These are phyloP conservation scores for Eulemur rufifrons DNA, from an alignment of 2,113 vertebrate genomes.

Conservation along the genomic window DNA sequence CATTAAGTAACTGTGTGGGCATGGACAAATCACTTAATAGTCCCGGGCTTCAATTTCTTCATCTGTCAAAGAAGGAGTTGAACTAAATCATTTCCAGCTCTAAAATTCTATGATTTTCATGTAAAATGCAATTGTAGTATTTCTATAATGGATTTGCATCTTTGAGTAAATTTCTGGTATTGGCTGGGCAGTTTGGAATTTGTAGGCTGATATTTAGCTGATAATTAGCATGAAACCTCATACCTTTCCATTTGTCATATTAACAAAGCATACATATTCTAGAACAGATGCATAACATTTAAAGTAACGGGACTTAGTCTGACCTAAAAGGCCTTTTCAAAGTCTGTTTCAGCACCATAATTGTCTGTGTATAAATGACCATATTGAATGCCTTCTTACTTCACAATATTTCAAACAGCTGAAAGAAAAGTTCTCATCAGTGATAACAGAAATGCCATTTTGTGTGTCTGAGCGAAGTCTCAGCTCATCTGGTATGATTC, in stretches of 20 bases:
- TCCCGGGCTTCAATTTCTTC: slow-evolving; percentile 17
- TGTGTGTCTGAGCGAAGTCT: slow-evolving; percentile 17
- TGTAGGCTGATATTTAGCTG: slow-evolving; percentile 55
- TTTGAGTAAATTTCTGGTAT: slow-evolving; percentile 53
- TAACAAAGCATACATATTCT: slow-evolving; percentile 40
- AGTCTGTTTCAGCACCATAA: neutral
- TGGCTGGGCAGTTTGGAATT: slow-evolving; percentile 36
- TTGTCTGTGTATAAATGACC: slow-evolving; percentile 39
- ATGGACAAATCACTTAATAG: neutral
- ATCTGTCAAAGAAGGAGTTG: slow-evolving; percentile 32
- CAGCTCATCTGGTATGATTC: neutral
- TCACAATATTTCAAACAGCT: slow-evolving; percentile 11
- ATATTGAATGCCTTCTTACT: neutral
- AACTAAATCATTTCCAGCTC: slow-evolving; percentile 30
- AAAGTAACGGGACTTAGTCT: slow-evolving; percentile 44
- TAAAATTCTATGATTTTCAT: slow-evolving; percentile 44
- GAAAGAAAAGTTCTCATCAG: neutral
- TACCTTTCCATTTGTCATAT: slow-evolving; percentile 37
- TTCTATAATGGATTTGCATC: slow-evolving; percentile 3
- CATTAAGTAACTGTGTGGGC: neutral
- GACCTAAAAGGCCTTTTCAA: slow-evolving; percentile 2
- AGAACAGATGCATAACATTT: slow-evolving; percentile 48
- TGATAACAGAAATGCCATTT: slow-evolving; percentile 12
- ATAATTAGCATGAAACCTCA: slow-evolving; percentile 45
- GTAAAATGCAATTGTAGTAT: slow-evolving; percentile 42